phyloP scores from a whole-genome alignment of 1,140 invertebrate species.

The Chionoecetes opilio region DNA sequence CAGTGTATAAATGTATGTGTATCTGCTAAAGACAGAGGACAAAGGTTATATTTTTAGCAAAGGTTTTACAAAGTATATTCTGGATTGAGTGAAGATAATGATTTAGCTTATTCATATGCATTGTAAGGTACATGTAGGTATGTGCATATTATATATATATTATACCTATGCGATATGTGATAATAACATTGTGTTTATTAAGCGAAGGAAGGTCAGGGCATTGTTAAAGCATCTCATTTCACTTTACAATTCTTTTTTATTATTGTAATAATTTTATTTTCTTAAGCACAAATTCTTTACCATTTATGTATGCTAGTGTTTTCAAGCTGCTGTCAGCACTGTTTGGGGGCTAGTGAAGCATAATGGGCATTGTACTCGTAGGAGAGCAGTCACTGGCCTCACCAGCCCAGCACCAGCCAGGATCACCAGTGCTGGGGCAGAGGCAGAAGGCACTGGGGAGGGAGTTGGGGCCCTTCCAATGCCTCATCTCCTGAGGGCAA shows the following conservation, averaged over 20 bases:
- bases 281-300: background rate
- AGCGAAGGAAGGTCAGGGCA: background rate
- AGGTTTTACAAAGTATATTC: conserved; percentile 72
- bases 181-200: background rate
- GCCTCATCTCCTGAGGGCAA: background rate
- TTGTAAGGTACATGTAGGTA: conserved; percentile 39
- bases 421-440: background rate
- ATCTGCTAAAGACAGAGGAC: conserved; percentile 48
- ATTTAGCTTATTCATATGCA: conserved; percentile 72
- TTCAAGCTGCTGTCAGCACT: background rate
- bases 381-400: background rate
- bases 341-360: background rate
- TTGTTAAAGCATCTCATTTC: background rate
- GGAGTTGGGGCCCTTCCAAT: background rate
- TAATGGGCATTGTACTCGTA: background rate
- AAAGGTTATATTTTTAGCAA: conserved; percentile 75
- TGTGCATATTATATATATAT: conserved; percentile 23
- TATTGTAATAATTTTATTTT: background rate
- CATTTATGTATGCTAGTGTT: background rate
- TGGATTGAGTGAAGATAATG: conserved; percentile 54
- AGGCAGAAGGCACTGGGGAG: background rate
- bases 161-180: conserved; percentile 13
- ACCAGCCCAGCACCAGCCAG: background rate
- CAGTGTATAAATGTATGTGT: conserved; percentile 43
- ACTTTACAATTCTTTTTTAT: conserved; percentile 5